Conservation (phyloP, 2,113 vertebrate genomes). For the Xenopus borealis region DNA sequence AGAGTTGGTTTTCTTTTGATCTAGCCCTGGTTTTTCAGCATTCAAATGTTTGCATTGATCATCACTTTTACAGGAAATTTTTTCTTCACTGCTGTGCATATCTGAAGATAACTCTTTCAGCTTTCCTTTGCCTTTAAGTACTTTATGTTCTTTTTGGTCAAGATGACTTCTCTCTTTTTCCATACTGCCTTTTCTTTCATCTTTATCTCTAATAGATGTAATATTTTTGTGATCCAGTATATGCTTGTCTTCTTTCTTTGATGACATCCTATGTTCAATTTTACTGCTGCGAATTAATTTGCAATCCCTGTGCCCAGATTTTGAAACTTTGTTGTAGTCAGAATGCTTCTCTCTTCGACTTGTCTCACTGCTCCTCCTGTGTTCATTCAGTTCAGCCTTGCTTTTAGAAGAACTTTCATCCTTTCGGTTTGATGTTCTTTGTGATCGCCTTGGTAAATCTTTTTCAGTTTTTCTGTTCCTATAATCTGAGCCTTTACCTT, state of each 20-base stretch:
- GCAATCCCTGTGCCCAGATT: slow-evolving; percentile 6
- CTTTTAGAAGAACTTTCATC: slow-evolving; percentile 57
- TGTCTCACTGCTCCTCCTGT: slow-evolving; percentile 54
- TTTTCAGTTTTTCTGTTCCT: slow-evolving; percentile 56
- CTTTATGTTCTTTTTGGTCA: slow-evolving; percentile 48
- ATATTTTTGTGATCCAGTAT: slow-evolving; percentile 55
- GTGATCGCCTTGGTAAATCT: slow-evolving; percentile 57
- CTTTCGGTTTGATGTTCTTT: slow-evolving; percentile 54
- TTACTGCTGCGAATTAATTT: background rate
- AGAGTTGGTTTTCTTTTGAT: slow-evolving; percentile 50
- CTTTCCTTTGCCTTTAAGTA: slow-evolving; percentile 52
- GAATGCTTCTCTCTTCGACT: slow-evolving; percentile 58
- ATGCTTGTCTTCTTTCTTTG: slow-evolving; percentile 34
- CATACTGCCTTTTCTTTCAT: slow-evolving; percentile 68
- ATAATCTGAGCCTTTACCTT: slow-evolving; percentile 58
- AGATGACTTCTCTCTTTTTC: slow-evolving; percentile 60
- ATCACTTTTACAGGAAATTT: slow-evolving; percentile 4
- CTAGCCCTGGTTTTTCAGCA: slow-evolving; percentile 46
- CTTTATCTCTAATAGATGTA: slow-evolving; percentile 63
- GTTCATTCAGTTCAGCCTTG: slow-evolving; percentile 57
- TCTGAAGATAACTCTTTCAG: slow-evolving; percentile 12
- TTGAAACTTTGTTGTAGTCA: slow-evolving; percentile 8
- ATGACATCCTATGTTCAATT: background rate
- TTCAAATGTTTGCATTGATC: slow-evolving; percentile 1
- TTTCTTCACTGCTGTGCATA: slow-evolving; percentile 51